Evolutionary conservation across 1,140 invertebrate genomes (phyloP).

Genomic region (Heliconius nattereri): DNA sequence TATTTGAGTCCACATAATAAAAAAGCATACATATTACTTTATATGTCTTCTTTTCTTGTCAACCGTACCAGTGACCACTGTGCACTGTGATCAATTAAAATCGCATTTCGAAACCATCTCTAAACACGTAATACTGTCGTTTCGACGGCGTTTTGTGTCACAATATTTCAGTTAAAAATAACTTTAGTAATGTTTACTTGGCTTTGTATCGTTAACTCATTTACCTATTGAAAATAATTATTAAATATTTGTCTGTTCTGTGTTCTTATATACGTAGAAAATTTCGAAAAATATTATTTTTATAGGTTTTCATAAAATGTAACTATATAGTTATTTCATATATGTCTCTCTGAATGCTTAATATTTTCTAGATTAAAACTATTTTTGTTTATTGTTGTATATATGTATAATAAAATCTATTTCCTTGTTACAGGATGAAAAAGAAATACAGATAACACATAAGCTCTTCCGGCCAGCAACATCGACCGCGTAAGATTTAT

Average conservation of each 20-base stretch:
- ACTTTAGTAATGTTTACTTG: slow-evolving; percentile 24
- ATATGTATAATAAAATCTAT: neutral
- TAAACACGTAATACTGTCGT: slow-evolving; percentile 53
- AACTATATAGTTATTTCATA: neutral
- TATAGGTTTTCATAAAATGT: neutral
- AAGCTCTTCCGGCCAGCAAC: slow-evolving; percentile 73
- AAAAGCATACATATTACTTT: neutral
- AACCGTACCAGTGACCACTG: slow-evolving; percentile 44
- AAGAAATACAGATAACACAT: slow-evolving; percentile 66
- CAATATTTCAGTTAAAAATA: slow-evolving; percentile 29
- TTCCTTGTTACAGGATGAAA: slow-evolving; percentile 65
- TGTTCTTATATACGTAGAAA: neutral
- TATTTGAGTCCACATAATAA: too few relatives aligned
- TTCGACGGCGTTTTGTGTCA: slow-evolving; percentile 28
- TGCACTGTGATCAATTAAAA: slow-evolving; percentile 77
- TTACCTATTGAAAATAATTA: neutral
- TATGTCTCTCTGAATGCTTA: too few relatives aligned
- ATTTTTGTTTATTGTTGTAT: neutral
- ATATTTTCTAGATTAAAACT: too few relatives aligned
- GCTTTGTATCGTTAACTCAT: neutral
- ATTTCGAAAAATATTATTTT: neutral
- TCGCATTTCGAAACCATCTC: slow-evolving; percentile 64
- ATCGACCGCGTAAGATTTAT: slow-evolving; percentile 59
- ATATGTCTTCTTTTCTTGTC: slow-evolving; percentile 22
- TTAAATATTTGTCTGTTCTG: neutral